A percentile compares a stretch with the other conserved stretches of the same genome.
Evolutionary conservation across 2,113 vertebrate genomes (phyloP).

Genomic region (Aegotheles bennettii): DNA sequence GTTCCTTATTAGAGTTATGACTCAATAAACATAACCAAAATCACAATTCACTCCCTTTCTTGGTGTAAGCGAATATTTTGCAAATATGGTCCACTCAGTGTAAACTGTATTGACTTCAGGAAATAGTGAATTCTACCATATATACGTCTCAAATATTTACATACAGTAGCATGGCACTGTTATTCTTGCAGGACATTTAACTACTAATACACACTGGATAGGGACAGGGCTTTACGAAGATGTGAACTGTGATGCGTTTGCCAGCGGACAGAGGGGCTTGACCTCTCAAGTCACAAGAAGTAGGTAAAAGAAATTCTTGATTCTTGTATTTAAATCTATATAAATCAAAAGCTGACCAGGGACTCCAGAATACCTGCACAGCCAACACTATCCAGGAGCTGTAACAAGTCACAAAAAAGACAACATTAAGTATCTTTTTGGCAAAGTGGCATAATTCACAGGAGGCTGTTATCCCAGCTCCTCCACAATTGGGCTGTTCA

Average conservation of each 20-base stretch:
- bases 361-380: background rate
- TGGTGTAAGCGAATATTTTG: constrained; percentile 16
- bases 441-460: background rate
- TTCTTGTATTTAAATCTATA: background rate
- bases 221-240: background rate
- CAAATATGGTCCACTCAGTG: constrained; percentile 58
- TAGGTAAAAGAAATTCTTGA: background rate
- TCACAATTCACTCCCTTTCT: background rate
- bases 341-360: background rate
- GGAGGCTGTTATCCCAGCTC: background rate
- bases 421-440: background rate
- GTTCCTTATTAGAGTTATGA: background rate
- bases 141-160: background rate
- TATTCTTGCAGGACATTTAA: background rate
- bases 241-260: background rate
- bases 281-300: background rate
- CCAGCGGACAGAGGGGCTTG: background rate
- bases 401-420: background rate
- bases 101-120: constrained; percentile 57
- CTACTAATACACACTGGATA: background rate
- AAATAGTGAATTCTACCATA: constrained; percentile 19
- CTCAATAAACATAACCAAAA: constrained; percentile 16
- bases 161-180: constrained; percentile 42
- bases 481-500: background rate
- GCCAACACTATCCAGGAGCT: background rate